Base-by-base conservation (phyloP, 2,113 vertebrate species). In the Centrocercus urophasianus region DNA sequence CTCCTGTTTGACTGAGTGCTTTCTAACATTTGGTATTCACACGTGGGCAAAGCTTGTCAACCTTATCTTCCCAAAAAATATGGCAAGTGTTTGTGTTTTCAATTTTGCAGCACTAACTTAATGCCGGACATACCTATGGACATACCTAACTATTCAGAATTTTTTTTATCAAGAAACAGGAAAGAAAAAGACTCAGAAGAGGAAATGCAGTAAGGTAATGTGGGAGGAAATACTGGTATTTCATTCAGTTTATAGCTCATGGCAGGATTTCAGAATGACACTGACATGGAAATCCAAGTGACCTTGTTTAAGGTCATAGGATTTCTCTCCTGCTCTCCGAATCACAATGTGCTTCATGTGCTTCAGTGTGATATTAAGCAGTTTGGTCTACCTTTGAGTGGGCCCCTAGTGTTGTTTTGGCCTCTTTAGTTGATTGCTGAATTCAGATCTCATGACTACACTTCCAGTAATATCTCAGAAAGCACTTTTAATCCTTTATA, bases 1-100 rank as follows among this genome's bases (percentile, higher is more conserved):
- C 42, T 76, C 42, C 60, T 92, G 63, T 82, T 91, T 72, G 56
- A 54, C 67, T 89, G 43, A 90, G 48, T 2, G 3, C 8, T 67
- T 83, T 93, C 65, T 95, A 61, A 77, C 47, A 60, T 92, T 89
- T 94, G 76, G 10, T 81, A 57, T 83, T 93, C 56, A 85, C 48
- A 66, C 71, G 63, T 4, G 11, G 50, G 38, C 48, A 63, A 59
- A 27, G 13, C 24, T 92, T 85, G 75, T 86, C 70, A 86, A 28
- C 22, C 40, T 82, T 40, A 43, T 71, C 63, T 70, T 67, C 81
- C 57, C 42, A 48, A 83, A 54, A 36, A 69, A 34, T 17, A 36
- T 65, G 75, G 13, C 57, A 64, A 34, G 43, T 34, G 20, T 66
- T 50, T 43, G 2, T 50, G 59, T 77, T 89, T 70, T 45, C 42